A percentile compares a stretch with the other conserved stretches of the same genome.
These are phyloP conservation scores for Amblyteles armatorius DNA, from an alignment of 2,888 invertebrate species.

Conservation along the genomic window DNA sequence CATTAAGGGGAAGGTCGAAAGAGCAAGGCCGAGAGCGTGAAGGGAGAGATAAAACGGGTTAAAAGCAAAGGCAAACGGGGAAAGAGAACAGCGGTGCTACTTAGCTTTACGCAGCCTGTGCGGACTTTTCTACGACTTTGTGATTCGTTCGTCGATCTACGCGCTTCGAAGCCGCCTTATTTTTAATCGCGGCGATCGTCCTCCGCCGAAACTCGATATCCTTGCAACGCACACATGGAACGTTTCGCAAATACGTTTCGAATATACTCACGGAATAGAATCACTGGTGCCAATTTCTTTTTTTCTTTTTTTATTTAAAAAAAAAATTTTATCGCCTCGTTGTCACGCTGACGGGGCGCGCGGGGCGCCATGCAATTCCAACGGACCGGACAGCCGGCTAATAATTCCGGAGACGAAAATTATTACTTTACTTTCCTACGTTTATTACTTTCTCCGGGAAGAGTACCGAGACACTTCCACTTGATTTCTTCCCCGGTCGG, in stretches of 20 bases:
- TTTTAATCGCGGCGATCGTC: too few relatives aligned
- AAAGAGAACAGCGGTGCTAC: neutral
- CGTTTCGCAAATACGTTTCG: too few relatives aligned
- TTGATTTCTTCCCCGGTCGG: constrained; percentile 13
- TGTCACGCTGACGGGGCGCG: neutral
- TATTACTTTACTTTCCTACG: constrained; percentile 13
- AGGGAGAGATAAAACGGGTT: neutral
- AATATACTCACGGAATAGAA: too few relatives aligned
- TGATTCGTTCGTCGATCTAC: too few relatives aligned
- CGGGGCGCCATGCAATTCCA: too few relatives aligned
- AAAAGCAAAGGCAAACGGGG: neutral
- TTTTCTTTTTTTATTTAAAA: neutral
- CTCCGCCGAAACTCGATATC: too few relatives aligned
- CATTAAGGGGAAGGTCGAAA: neutral
- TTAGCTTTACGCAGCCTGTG: neutral
- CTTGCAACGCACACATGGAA: too few relatives aligned
- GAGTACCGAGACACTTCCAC: constrained; percentile 2
- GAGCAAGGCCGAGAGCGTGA: too few relatives aligned
- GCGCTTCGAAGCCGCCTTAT: too few relatives aligned
- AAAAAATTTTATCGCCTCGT: too few relatives aligned
- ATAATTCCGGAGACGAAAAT: constrained; percentile 28
- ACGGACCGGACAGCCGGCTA: neutral
- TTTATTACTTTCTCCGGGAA: constrained; percentile 7
- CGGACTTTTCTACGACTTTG: too few relatives aligned
- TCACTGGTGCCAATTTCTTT: neutral